Percentiles rank a stretch among this genome's conserved stretches.
phyloP scores from a whole-genome alignment of 2,888 invertebrate genomes.

The Campaea margaritaria region DNA sequence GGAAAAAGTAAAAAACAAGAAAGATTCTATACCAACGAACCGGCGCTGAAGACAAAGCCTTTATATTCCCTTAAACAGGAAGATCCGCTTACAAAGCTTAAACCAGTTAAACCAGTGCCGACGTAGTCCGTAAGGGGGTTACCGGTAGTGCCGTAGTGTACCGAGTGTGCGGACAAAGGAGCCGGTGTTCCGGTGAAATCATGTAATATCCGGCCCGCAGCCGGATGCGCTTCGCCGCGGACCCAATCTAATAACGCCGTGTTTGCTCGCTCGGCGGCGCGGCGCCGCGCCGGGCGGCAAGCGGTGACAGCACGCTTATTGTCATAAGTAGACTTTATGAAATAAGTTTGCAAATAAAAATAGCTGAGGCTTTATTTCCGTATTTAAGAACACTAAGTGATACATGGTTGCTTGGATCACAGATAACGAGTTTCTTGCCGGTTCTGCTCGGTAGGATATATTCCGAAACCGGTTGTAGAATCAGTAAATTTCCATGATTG shows the following conservation, averaged over 20 bases:
- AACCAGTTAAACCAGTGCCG: constrained; percentile 23
- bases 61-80: constrained; percentile 17
- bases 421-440: too few relatives aligned
- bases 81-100: constrained; percentile 26
- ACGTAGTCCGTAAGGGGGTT: constrained; percentile 35
- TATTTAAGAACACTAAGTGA: too few relatives aligned
- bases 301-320: neutral
- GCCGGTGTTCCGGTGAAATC: constrained; percentile 34
- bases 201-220: constrained; percentile 41
- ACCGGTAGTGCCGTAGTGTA: constrained; percentile 32
- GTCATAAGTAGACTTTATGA: constrained; percentile 4
- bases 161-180: constrained; percentile 34
- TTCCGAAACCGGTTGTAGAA: too few relatives aligned
- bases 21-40: constrained; percentile 12
- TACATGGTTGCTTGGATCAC: too few relatives aligned
- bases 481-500: too few relatives aligned
- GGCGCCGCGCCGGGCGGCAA: neutral
- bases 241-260: constrained; percentile 14
- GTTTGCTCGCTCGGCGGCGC: neutral
- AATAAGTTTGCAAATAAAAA: constrained; percentile 4
- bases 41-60: constrained; percentile 8
- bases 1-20: neutral
- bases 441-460: too few relatives aligned
- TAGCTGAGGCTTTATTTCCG: neutral
- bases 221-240: constrained; percentile 5